Evolutionary conservation across 2,797 vertebrate species (phyloP).

Genomic region (Kryptopterus vitreolus): DNA sequence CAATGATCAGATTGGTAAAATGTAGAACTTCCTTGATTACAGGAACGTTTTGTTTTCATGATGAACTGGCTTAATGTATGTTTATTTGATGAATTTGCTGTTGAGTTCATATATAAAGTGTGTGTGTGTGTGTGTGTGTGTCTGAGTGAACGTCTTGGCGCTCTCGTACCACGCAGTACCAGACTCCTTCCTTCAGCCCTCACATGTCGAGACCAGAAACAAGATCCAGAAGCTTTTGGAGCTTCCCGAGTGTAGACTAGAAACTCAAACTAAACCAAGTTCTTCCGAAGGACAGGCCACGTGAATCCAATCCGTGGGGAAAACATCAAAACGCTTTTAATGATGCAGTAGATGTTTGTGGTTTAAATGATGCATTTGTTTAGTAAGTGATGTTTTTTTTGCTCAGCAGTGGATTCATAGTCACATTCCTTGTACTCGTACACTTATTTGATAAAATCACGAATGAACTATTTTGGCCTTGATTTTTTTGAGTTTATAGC

Average conservation of each 20-base stretch:
- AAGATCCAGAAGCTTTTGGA: slow-evolving; percentile 45
- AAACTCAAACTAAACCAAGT: slow-evolving; percentile 14
- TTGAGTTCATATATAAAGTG: no score
- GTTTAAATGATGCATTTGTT: not conserved
- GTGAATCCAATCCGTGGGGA: no score
- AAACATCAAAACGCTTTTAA: not conserved
- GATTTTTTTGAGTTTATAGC: no score
- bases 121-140: no score
- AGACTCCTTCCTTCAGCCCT: slow-evolving; percentile 54
- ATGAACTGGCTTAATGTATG: not conserved
- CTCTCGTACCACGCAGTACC: slow-evolving; percentile 20
- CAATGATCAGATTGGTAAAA: not conserved
- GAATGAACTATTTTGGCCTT: not conserved
- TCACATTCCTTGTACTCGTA: no score
- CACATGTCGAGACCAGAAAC: slow-evolving; percentile 45
- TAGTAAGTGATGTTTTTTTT: not conserved
- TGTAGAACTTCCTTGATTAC: not conserved
- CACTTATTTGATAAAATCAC: no score
- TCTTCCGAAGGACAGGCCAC: no score
- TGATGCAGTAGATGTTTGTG: not conserved
- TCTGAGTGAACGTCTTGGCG: no score
- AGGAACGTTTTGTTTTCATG: not conserved
- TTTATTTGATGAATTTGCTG: no score
- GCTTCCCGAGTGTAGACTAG: slow-evolving; percentile 33
- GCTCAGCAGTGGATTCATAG: not conserved